phyloP scores from a whole-genome alignment of 2,888 invertebrate species.

The Epinotia bilunana region DNA sequence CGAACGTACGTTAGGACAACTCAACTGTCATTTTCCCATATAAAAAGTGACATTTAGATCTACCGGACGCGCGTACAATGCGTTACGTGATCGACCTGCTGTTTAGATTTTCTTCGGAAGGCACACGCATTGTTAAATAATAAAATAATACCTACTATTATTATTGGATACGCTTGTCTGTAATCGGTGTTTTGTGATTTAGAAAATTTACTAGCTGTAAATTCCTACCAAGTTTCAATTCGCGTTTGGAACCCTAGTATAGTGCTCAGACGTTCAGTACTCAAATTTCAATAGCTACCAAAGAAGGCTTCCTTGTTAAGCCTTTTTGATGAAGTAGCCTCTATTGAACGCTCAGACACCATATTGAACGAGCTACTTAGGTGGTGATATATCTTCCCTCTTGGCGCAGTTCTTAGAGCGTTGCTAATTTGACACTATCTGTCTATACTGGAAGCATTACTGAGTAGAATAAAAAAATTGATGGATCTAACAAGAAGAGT shows the following conservation, averaged over 20 bases:
- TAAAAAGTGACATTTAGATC: no score
- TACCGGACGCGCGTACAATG: no score
- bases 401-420: conserved; percentile 15
- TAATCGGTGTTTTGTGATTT: background rate
- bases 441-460: conserved; percentile 5
- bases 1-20: no score
- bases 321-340: conserved; percentile 45
- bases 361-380: conserved; percentile 43
- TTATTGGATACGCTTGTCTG: background rate
- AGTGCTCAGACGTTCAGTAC: conserved; percentile 16
- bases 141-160: no score
- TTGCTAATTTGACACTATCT: conserved; percentile 24
- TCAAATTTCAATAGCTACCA: conserved; percentile 41
- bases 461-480: background rate
- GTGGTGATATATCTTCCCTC: conserved; percentile 36
- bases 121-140: no score
- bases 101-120: no score
- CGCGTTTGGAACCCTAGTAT: conserved; percentile 19
- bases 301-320: conserved; percentile 40
- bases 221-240: background rate
- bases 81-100: no score
- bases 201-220: background rate
- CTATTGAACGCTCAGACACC: conserved; percentile 32
- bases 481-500: no score
- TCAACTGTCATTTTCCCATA: no score